Evolutionary conservation across 2,888 invertebrate genomes (phyloP).

Genomic region (Ophion ventricosus): DNA sequence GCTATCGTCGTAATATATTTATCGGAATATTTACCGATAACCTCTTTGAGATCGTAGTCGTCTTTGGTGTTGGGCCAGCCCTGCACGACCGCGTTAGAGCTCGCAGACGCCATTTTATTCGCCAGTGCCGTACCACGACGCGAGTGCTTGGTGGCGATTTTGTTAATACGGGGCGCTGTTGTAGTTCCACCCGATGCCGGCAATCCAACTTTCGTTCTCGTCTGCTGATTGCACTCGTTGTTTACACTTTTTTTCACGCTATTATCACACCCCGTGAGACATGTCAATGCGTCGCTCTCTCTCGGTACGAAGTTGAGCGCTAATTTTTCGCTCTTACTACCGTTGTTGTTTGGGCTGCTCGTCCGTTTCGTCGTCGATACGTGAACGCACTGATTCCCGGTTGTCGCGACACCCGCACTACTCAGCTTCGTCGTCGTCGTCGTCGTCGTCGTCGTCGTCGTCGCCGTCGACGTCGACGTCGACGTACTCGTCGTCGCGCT

Average conservation of each 20-base stretch:
- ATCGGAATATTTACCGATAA: slow-evolving; percentile 90
- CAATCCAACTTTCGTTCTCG: slow-evolving; percentile 62
- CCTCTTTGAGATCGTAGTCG: slow-evolving; percentile 96
- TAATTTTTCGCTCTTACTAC: slow-evolving; percentile 40
- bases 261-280: slow-evolving; percentile 46
- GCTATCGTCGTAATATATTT: slow-evolving; percentile 20
- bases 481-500: slow-evolving; percentile 13
- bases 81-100: slow-evolving; percentile 83
- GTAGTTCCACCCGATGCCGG: slow-evolving; percentile 63
- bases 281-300: slow-evolving; percentile 45
- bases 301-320: slow-evolving; percentile 36
- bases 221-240: slow-evolving; percentile 51
- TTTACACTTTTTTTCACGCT: slow-evolving; percentile 42
- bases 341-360: slow-evolving; percentile 37
- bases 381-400: slow-evolving; percentile 66
- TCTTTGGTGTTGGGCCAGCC: slow-evolving; percentile 95
- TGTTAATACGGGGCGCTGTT: slow-evolving; percentile 80
- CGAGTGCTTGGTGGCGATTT: slow-evolving; percentile 81
- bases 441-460: slow-evolving; percentile 73
- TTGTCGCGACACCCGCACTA: slow-evolving; percentile 77
- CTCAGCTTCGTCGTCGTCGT: slow-evolving; percentile 78
- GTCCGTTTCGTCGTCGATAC: slow-evolving; percentile 65
- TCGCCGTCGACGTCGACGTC: slow-evolving; percentile 63
- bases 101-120: slow-evolving; percentile 86
- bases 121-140: slow-evolving; percentile 85